Conservation (phyloP, 2,888 invertebrate species). For the Trilocha varians region DNA sequence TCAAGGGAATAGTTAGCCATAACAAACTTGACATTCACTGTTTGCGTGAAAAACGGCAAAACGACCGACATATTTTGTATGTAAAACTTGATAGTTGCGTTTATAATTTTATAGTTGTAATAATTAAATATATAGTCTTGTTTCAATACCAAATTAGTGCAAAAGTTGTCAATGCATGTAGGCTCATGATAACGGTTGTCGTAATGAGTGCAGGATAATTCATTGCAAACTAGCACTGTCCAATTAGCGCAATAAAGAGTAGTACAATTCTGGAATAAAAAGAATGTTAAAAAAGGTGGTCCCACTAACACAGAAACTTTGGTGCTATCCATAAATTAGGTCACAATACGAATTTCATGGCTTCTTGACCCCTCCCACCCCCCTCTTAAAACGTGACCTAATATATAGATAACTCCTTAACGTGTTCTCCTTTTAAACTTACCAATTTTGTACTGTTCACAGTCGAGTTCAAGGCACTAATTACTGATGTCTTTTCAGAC, state of each 20-base stretch:
- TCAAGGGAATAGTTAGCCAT: conserved; percentile 38
- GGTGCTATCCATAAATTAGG: too few relatives aligned
- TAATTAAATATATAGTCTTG: conserved; percentile 50
- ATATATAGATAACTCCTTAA: too few relatives aligned
- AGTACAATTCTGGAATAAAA: conserved; percentile 52
- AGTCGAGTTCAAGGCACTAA: conserved; percentile 38
- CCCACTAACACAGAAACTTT: neutral
- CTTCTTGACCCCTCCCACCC: too few relatives aligned
- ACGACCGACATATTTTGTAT: conserved; percentile 27
- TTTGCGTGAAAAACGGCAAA: conserved; percentile 36
- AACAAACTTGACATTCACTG: conserved; percentile 41
- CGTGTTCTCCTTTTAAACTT: too few relatives aligned
- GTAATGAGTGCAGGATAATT: conserved; percentile 32
- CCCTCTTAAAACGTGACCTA: too few relatives aligned
- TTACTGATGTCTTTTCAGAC: conserved; percentile 31
- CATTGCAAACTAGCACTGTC: conserved; percentile 41
- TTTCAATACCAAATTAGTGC: conserved; percentile 42
- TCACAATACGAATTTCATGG: too few relatives aligned
- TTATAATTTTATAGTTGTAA: conserved; percentile 38
- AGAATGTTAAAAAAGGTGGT: conserved; percentile 3
- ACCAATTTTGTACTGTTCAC: conserved; percentile 42
- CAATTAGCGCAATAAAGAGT: conserved; percentile 48
- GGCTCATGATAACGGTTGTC: conserved; percentile 42
- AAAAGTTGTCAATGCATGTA: conserved; percentile 37
- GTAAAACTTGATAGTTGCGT: conserved; percentile 43